Evolutionary conservation across 1,140 invertebrate species (phyloP), one percentile per base, ranked within the genome.

Genomic region (Formica selysi): DNA sequence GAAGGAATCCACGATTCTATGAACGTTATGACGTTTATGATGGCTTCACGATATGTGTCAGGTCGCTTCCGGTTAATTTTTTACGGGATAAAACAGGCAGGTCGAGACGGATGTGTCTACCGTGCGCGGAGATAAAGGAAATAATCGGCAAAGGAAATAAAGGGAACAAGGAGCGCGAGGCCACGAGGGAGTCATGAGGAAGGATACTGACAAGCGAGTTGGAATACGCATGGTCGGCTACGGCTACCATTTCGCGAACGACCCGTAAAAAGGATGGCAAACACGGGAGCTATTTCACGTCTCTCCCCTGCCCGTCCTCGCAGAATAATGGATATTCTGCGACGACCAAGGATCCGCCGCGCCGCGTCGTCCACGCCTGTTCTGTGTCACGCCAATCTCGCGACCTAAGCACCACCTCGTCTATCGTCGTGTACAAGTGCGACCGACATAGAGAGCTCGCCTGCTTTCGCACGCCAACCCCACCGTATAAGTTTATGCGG

Each of bases 281-380:
- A 22, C 65, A 32, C 54, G 79, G 79, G 79, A 70, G 68, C 68
- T 22, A 83, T 83, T 83, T 83, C 10, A 74, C 54, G 79, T 74
- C 79, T 64, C 76, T 6, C 38, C 19, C 7, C 74, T n/a, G 51
- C 32, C 13, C 32, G 26, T 73, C 54, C 79, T 61, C 79, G 68
- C 4, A 41, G 68, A 83, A 61, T 83, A 73, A 83, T 73, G 51
- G 67, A 32, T 32, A 81, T 68, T 54, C 32, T 70, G 22, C 19
- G 26, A 80, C 48, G 36, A 54, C 11, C 26, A 19, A 44, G 48
- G 48, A 78, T 7, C n/a, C n/a, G 29, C n/a, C 44, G 41, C 19
- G 6, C 44, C 44, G 51, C 13, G n/a, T n/a, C 78, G 67, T 73
- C 79, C 79, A 83, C 79, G 79, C 79, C 79, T 74, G 79, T 83